phyloP scores from a whole-genome alignment of 2,888 invertebrate species.

The Tillus elongatus region DNA sequence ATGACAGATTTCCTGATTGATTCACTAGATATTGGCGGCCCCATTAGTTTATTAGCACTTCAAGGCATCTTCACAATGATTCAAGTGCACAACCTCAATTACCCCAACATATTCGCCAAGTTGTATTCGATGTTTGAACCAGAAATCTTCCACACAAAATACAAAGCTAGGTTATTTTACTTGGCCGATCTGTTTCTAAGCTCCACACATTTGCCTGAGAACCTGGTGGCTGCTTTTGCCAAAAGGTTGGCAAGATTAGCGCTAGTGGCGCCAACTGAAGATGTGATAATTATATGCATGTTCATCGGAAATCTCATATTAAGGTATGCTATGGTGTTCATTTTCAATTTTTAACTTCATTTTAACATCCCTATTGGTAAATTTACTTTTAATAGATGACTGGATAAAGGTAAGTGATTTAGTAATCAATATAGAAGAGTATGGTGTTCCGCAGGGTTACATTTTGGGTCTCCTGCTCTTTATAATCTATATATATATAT shows the following conservation, averaged over 20 bases:
- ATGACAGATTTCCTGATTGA: constrained; percentile 89
- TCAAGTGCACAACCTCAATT: constrained; percentile 85
- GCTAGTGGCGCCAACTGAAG: constrained; percentile 72
- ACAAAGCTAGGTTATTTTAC: constrained; percentile 79
- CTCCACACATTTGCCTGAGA: constrained; percentile 89
- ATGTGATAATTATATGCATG: constrained; percentile 64
- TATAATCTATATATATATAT: no score
- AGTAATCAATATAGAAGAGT: no score
- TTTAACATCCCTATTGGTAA: no score
- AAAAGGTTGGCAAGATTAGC: constrained; percentile 80
- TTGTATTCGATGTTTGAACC: constrained; percentile 92
- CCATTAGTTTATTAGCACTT: constrained; percentile 78
- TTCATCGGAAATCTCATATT: constrained; percentile 78
- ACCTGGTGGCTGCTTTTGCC: constrained; percentile 84
- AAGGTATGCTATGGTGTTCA: constrained; percentile 38
- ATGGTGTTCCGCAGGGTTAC: no score
- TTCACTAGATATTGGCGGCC: constrained; percentile 78
- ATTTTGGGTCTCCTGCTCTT: no score
- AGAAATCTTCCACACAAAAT: constrained; percentile 82
- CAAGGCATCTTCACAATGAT: constrained; percentile 88
- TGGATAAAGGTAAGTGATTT: no score
- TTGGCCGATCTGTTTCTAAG: constrained; percentile 84
- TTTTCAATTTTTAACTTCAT: no score
- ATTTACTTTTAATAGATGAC: no score
- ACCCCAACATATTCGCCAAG: constrained; percentile 89